A percentile compares a stretch with the other conserved stretches of the same genome.
Evolutionary conservation across 2,113 vertebrate species (phyloP).

Genomic region (Scomber japonicus): DNA sequence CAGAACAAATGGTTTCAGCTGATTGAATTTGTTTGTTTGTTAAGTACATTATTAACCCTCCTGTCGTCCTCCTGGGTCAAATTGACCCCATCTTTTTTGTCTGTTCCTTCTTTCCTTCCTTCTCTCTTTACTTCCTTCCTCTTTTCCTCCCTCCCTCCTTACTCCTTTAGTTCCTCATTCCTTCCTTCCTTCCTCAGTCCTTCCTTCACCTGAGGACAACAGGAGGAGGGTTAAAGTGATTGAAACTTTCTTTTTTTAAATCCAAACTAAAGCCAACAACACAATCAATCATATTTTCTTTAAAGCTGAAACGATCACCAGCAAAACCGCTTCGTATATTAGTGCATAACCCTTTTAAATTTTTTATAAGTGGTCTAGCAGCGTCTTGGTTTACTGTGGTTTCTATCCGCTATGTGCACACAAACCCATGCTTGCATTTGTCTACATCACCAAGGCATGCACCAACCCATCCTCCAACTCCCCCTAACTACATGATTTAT

Average conservation of each 20-base stretch:
- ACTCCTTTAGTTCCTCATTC: no score
- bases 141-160: no score
- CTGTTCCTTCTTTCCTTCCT: no score
- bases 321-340: neutral
- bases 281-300: neutral
- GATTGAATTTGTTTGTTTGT: neutral
- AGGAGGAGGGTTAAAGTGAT: neutral
- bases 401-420: neutral
- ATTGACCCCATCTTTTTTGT: no score
- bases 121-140: no score
- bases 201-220: no score
- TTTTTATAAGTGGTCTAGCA: neutral
- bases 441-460: neutral
- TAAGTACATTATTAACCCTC: neutral
- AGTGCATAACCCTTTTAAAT: neutral
- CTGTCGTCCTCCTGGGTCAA: no score
- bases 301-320: no score
- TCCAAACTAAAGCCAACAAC: neutral
- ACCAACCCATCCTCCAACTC: no score
- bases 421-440: neutral
- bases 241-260: neutral
- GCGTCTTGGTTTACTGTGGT: neutral
- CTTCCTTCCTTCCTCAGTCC: no score
- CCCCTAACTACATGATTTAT: no score
- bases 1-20: neutral